Evolutionary conservation across 2,888 invertebrate genomes (phyloP), one percentile per base, ranked within the genome.

Genomic region (Xylota sylvarum): DNA sequence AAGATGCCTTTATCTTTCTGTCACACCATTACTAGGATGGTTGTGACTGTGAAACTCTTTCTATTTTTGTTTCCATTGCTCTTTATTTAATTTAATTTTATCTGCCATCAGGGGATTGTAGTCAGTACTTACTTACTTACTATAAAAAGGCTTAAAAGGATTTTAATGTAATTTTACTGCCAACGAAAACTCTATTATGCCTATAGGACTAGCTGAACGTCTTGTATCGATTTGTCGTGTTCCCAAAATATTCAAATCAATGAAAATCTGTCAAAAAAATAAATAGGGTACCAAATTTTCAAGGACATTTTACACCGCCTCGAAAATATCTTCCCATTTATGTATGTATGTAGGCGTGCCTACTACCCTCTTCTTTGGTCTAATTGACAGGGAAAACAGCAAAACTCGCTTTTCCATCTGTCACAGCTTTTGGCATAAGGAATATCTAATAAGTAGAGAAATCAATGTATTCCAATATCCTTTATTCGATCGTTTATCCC

Each of bases 61-160:
- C 4, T 23, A 27, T 77, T 64, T 80, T 30, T 14, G 56, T 46
- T 40, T 5, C 35, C 17, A 19, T 10, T n/a, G 60, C 30, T 30
- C 73, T 70, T 76, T 35, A 56, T 55, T 76, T 76, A 85, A 85
- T 81, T 85, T 76, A 81, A 85, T 85, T 85, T 81, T 67, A 85
- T 67, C 67, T 46, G 27, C 76, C 81, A 67, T 56, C 69, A 17
- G 80, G 73, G 84, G 19, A 70, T 65, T 70, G 58, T 65, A 55
- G 17, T 55, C 50, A 4, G 17, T 35, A 23, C 2, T 3, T 23
- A 56, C 58, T 43, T 35, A 23, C 2, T 3, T 23, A 56, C 58
- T 43, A 60, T 85, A 81, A 85, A 84, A 81, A 80, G 70, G 64
- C 52, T 76, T 85, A 55, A 85, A 77, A 76, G 72, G 81, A 70